Conservation (phyloP, 2,888 invertebrate genomes). For the Temnothorax rugatulus region DNA sequence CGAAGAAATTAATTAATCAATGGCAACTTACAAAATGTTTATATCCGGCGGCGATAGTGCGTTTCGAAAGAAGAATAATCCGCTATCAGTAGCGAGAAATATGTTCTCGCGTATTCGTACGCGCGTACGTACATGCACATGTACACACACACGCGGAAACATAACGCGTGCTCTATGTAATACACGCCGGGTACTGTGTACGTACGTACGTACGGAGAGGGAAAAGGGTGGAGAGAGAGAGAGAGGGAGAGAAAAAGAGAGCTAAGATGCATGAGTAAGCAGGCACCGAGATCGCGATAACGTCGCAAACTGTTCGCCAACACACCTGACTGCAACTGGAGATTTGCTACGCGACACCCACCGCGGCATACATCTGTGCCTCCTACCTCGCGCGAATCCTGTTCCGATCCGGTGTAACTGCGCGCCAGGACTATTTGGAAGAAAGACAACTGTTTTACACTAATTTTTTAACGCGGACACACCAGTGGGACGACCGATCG, state of each 20-base stretch:
- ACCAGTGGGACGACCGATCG: background rate
- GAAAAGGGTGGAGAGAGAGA: background rate
- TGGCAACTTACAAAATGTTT: conserved; percentile 36
- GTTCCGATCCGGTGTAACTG: background rate
- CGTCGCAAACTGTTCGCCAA: conserved; percentile 66
- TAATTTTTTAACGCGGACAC: background rate
- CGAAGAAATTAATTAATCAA: conserved; percentile 21
- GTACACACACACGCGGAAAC: background rate
- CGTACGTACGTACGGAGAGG: background rate
- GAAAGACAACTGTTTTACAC: background rate
- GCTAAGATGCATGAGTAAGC: conserved; percentile 60
- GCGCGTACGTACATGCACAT: background rate
- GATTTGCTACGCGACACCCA: conserved; percentile 80
- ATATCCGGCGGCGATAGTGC: conserved; percentile 27
- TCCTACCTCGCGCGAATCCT: conserved; percentile 47
- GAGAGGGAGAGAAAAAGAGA: background rate
- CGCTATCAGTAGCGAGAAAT: conserved; percentile 49
- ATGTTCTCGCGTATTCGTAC: conserved; percentile 3
- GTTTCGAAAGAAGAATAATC: conserved; percentile 30
- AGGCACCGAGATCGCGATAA: conserved; percentile 77
- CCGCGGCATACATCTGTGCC: conserved; percentile 69
- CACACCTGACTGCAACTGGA: conserved; percentile 83
- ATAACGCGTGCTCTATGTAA: conserved; percentile 51
- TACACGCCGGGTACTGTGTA: conserved; percentile 32
- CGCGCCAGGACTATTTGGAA: background rate